Conservation (phyloP, 2,113 vertebrate species). For the Nycticryphes semicollaris region DNA sequence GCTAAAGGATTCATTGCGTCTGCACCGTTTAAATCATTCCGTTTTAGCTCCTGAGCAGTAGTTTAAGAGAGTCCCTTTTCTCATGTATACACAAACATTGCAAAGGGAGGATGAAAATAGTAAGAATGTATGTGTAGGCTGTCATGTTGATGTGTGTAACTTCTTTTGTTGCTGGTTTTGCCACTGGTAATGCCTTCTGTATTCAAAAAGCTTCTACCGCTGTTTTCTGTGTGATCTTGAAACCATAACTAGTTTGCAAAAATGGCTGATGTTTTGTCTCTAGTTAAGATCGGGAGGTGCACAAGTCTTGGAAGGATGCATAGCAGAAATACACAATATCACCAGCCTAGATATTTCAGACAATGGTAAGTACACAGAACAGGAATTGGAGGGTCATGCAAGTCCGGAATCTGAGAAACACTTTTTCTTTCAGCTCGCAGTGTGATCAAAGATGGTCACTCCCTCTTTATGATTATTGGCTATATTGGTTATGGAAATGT, state of each 20-base stretch:
- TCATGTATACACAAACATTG: background rate
- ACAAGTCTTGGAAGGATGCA: slow-evolving; percentile 95
- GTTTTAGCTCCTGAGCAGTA: background rate
- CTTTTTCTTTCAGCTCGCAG: background rate
- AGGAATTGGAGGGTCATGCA: background rate
- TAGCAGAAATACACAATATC: slow-evolving; percentile 97
- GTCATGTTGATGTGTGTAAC: background rate
- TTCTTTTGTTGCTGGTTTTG: slow-evolving; percentile 7
- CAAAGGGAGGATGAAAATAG: background rate
- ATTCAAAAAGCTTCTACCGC: background rate
- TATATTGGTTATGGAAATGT: background rate
- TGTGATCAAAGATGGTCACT: background rate
- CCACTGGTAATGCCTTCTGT: background rate
- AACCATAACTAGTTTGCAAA: slow-evolving; percentile 55
- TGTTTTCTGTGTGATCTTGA: slow-evolving; percentile 49
- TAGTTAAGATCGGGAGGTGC: slow-evolving; percentile 95
- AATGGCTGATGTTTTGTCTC: slow-evolving; percentile 58
- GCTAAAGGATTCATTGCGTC: background rate
- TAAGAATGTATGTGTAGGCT: background rate
- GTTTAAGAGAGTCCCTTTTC: background rate
- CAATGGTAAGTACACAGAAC: slow-evolving; percentile 84
- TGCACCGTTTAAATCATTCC: background rate
- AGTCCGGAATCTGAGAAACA: background rate
- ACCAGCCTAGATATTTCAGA: slow-evolving; percentile 96
- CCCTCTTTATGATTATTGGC: background rate